Conservation (phyloP, 2,888 invertebrate genomes). For the Morpho achilles region DNA sequence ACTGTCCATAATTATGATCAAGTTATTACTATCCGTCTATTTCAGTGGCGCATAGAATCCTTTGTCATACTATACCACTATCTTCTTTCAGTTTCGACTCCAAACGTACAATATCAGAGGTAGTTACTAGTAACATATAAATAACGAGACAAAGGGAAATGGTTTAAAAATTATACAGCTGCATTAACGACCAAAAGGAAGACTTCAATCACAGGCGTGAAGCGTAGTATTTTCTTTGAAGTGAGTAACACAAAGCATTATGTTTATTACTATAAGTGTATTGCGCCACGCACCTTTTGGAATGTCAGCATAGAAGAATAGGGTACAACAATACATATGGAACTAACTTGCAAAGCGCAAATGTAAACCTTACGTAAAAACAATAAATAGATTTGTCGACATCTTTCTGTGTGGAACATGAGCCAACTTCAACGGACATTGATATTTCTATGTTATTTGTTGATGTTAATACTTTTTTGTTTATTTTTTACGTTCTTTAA, state of each 20-base stretch:
- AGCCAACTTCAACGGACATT: slow-evolving; percentile 10
- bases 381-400: slow-evolving; percentile 25
- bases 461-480: background rate
- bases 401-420: slow-evolving; percentile 18
- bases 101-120: slow-evolving; percentile 10
- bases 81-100: slow-evolving; percentile 5
- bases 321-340: slow-evolving; percentile 24
- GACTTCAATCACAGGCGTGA: slow-evolving; percentile 54
- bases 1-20: too few species aligned
- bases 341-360: slow-evolving; percentile 23
- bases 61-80: background rate
- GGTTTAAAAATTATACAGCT: slow-evolving; percentile 41
- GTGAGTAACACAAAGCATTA: slow-evolving; percentile 45
- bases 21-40: too few species aligned
- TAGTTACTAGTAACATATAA: slow-evolving; percentile 21
- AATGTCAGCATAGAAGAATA: slow-evolving; percentile 35
- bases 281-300: slow-evolving; percentile 46
- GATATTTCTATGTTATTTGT: background rate
- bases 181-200: slow-evolving; percentile 47
- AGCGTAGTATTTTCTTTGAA: slow-evolving; percentile 53
- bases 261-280: slow-evolving; percentile 55
- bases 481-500: background rate
- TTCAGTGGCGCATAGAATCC: background rate
- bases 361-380: slow-evolving; percentile 28
- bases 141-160: slow-evolving; percentile 27